Base-by-base conservation (phyloP, 2,113 vertebrate species). In the Panthera tigris region DNA sequence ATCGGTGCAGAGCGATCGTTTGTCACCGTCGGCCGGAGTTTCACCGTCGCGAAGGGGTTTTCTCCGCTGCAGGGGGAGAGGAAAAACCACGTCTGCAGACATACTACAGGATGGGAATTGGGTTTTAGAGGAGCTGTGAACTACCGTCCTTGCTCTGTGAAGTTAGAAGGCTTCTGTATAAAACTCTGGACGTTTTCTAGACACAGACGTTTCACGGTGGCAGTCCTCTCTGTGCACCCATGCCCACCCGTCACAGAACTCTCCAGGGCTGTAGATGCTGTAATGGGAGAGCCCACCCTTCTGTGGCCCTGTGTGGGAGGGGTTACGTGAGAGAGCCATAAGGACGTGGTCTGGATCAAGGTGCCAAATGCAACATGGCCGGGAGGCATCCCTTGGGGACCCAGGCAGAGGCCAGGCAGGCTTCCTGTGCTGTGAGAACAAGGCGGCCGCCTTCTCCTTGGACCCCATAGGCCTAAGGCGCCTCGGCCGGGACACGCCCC, bases 1-100 rank as follows among this genome's bases (percentile, higher is more conserved):
- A 98, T n/a, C 0, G 99, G 99, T 0, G 99, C 99, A 1, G 99
- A 99, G 98, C 99, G 99, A 97, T 99, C 99, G 39, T 99, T 99
- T 1, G 99, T 99, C 66, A 99, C 98, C 0, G 99, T 99, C 0
- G 99, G 99, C 89, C 99, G 99, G 95, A 99, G 99, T 84, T 99
- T 99, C 96, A 99, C 99, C 0, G 99, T 99, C 23, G 99, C 99
- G 94, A 99, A 99, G 21, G 99, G 99, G 97, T 99, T 99, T 98
- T 99, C 99, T 97, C 99, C 99, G 66, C 99, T 99, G 99, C 2
- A 45, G 66, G 25, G 57, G 11, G 98, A 94, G 94, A 50, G 97
- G 96, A 91, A n/a, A 97, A 97, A 4, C 13, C 13, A 63, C 50
- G 0, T 27, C 18, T 85, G 1, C 2, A 36, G 63, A 74, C 61